A percentile compares a stretch with the other conserved stretches of the same genome.
Conservation (phyloP, 2,113 vertebrate genomes). For the Tyrannus savana region DNA sequence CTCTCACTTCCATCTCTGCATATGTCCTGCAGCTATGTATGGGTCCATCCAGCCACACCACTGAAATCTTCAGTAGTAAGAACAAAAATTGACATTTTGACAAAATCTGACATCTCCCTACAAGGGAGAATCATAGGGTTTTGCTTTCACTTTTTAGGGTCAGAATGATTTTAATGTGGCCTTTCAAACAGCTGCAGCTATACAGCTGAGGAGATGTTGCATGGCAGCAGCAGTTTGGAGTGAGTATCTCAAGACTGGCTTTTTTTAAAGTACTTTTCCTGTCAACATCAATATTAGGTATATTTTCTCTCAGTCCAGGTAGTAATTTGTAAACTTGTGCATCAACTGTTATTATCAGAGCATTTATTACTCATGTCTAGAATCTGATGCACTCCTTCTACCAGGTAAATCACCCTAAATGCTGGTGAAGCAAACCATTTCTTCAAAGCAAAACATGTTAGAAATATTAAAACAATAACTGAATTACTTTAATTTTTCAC, state of each 20-base stretch:
- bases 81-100: not conserved
- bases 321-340: not conserved
- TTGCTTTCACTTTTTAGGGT: not conserved
- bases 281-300: not conserved
- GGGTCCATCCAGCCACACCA: not conserved
- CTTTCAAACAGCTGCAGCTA: not conserved
- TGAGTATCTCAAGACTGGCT: not conserved
- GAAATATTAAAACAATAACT: not conserved
- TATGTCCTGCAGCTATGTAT: not conserved
- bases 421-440: not conserved
- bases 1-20: not conserved
- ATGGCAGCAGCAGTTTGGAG: not conserved
- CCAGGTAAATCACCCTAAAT: not conserved
- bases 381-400: not conserved
- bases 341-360: not conserved
- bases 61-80: not conserved
- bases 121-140: not conserved
- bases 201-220: not conserved
- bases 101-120: too few species aligned
- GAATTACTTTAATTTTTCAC: not conserved
- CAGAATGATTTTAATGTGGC: not conserved
- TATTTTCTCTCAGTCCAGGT: not conserved
- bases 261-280: not conserved
- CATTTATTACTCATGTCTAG: not conserved
- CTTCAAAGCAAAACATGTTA: not conserved